Conservation (phyloP, 2,113 vertebrate species). For the Sula dactylatra region DNA sequence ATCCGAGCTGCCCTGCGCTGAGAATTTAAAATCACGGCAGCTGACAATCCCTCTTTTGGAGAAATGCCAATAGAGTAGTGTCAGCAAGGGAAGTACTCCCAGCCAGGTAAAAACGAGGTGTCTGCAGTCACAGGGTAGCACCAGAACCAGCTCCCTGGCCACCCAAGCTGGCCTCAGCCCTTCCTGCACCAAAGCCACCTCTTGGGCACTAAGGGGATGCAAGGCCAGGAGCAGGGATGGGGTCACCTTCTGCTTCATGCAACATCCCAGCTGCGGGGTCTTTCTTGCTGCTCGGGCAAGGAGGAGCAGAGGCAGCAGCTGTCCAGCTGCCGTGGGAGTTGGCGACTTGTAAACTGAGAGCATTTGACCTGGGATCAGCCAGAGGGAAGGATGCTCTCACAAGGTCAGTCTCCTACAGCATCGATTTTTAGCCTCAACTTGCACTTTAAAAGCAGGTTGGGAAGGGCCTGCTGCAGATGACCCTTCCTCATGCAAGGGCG, state of each 20-base stretch:
- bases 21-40: neutral
- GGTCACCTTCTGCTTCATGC: neutral
- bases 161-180: neutral
- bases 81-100: neutral
- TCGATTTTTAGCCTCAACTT: neutral
- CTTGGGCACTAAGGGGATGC: neutral
- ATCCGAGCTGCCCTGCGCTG: neutral
- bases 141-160: neutral
- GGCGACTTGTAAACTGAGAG: neutral
- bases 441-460: neutral
- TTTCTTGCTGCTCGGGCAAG: rapidly evolving
- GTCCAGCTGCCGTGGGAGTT: neutral
- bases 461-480: neutral
- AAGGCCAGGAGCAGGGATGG: neutral
- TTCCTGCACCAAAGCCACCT: neutral
- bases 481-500: neutral
- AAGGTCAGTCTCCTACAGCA: conserved; percentile 11
- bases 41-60: neutral
- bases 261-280: neutral
- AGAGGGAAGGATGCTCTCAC: neutral
- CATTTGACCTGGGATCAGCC: neutral
- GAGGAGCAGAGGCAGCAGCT: neutral
- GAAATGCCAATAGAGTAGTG: neutral
- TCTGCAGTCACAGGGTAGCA: neutral
- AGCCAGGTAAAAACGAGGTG: neutral